A percentile compares a stretch with the other conserved stretches of the same genome.
Evolutionary conservation across 2,888 invertebrate species (phyloP).

Genomic region (Unio delphinus): DNA sequence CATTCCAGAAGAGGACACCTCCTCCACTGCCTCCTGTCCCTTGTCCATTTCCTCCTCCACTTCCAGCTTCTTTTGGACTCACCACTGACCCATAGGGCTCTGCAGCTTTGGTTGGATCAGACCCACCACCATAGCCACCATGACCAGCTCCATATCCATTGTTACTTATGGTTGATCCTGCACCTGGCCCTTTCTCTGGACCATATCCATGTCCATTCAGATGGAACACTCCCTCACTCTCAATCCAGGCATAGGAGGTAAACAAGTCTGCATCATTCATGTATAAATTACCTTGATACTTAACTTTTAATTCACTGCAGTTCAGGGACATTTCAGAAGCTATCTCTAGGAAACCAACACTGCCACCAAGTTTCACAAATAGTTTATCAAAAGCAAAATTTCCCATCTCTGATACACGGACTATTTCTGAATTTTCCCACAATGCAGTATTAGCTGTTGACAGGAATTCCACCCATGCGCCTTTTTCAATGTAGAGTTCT

Average conservation of each 20-base stretch:
- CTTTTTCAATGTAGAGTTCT: constrained; percentile 46
- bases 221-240: constrained; percentile 56
- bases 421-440: constrained; percentile 41
- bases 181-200: constrained; percentile 39
- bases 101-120: constrained; percentile 26
- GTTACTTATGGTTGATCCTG: constrained; percentile 36
- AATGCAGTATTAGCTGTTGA: constrained; percentile 54
- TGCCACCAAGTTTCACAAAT: constrained; percentile 44
- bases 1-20: constrained; percentile 50
- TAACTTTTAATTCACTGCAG: constrained; percentile 49
- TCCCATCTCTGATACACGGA: constrained; percentile 39
- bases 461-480: constrained; percentile 37
- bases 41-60: constrained; percentile 56
- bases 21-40: constrained; percentile 54
- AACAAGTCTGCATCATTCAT: constrained; percentile 56
- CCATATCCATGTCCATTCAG: constrained; percentile 48
- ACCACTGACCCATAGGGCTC: constrained; percentile 51
- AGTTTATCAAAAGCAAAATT: constrained; percentile 48
- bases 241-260: constrained; percentile 53
- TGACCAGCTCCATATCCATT: constrained; percentile 55
- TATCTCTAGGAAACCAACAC: constrained; percentile 42
- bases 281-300: constrained; percentile 49
- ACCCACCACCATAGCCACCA: constrained; percentile 56
- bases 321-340: constrained; percentile 21
- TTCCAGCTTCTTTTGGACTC: constrained; percentile 39